These are phyloP conservation scores for Bradynema listronoti DNA, from an alignment of 1,140 invertebrate species.

Conservation along the genomic window DNA sequence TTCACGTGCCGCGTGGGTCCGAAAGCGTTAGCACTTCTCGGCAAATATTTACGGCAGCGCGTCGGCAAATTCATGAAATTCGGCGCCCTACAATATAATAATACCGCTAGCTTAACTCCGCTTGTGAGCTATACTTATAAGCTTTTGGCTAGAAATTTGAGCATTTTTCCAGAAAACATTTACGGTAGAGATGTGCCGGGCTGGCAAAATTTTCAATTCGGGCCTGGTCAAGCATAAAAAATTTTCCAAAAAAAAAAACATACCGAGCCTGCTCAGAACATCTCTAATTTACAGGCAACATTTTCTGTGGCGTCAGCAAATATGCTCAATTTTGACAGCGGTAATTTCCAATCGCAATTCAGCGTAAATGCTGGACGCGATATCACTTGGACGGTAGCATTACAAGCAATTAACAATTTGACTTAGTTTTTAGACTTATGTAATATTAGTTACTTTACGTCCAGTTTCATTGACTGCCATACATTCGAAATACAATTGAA, in stretches of 20 bases:
- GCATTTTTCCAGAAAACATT: too few relatives aligned
- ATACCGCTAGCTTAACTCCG: conserved; percentile 39
- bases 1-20: neutral
- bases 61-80: conserved; percentile 52
- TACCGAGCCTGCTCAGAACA: too few relatives aligned
- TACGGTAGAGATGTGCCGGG: too few relatives aligned
- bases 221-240: neutral
- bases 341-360: conserved; percentile 35
- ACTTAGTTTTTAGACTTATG: too few relatives aligned
- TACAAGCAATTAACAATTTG: neutral
- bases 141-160: too few relatives aligned
- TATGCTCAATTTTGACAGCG: conserved; percentile 33
- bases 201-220: too few relatives aligned
- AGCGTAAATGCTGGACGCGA: conserved; percentile 34
- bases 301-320: conserved; percentile 38
- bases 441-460: too few relatives aligned
- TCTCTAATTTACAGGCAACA: conserved; percentile 38
- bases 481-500: too few relatives aligned
- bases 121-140: conserved; percentile 3
- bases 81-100: conserved; percentile 47
- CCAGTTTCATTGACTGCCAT: too few relatives aligned
- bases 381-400: conserved; percentile 40
- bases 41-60: conserved; percentile 44
- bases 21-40: conserved; percentile 1
- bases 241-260: conserved; percentile 11